phyloP scores from a whole-genome alignment of 1,140 invertebrate species.

The Pomacea maculata region DNA sequence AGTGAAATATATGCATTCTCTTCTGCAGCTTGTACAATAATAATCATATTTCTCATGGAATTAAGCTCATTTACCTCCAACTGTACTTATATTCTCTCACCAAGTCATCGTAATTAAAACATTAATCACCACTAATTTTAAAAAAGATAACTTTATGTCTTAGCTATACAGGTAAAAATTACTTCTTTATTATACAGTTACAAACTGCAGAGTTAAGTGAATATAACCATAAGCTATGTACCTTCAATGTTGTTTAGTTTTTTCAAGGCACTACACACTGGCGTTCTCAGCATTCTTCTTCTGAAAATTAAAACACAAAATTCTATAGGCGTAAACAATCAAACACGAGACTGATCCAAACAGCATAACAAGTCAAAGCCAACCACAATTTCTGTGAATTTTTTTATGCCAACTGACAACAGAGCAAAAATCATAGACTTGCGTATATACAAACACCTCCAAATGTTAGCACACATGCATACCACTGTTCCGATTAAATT shows the following conservation, averaged over 20 bases:
- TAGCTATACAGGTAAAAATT: too few relatives aligned
- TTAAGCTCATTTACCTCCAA: not conserved
- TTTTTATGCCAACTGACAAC: not conserved
- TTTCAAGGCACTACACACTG: conserved; percentile 88
- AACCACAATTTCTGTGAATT: not conserved
- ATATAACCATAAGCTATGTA: conserved; percentile 57
- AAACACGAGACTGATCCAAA: not conserved
- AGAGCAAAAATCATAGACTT: not conserved
- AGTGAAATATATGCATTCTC: conserved; percentile 17
- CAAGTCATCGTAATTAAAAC: not conserved
- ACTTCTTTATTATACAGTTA: too few relatives aligned
- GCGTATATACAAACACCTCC: not conserved
- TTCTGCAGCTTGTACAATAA: not conserved
- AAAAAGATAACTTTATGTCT: too few relatives aligned
- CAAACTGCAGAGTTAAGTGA: too few relatives aligned
- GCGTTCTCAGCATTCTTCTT: conserved; percentile 80
- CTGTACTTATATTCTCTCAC: not conserved
- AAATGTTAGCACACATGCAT: not conserved
- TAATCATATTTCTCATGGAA: not conserved
- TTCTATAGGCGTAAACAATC: not conserved
- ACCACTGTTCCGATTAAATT: not conserved
- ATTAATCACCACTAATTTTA: too few relatives aligned
- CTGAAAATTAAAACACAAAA: conserved; percentile 18
- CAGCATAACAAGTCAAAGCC: not conserved
- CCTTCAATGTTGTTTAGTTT: conserved; percentile 87